Evolutionary conservation across 2,797 vertebrate species (phyloP).

Genomic region (Sorex maritimensis): DNA sequence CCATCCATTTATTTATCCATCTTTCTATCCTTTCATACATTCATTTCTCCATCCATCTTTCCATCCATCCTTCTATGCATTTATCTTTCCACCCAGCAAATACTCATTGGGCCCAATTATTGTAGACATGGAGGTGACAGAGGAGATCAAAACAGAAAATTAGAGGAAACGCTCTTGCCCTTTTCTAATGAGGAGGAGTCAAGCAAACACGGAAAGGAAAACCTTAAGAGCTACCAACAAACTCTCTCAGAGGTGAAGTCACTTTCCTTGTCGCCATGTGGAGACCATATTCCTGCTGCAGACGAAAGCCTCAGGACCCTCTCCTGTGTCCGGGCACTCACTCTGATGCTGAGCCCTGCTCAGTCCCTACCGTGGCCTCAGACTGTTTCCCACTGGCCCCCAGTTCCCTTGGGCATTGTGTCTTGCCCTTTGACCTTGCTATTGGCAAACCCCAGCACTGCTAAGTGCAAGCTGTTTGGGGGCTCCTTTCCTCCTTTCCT

Average conservation of each 20-base stretch:
- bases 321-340: neutral
- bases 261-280: neutral
- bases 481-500: neutral
- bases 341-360: too few species aligned
- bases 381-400: constrained; percentile 7
- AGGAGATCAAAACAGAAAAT: neutral
- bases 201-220: neutral
- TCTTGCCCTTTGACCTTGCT: constrained; percentile 51
- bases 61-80: neutral
- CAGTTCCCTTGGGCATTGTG: neutral
- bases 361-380: constrained; percentile 24
- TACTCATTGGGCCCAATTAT: neutral
- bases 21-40: too few species aligned
- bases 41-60: neutral
- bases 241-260: neutral
- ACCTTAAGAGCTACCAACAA: neutral
- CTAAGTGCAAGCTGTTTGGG: neutral
- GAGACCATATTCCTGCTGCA: neutral
- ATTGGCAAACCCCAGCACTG: neutral
- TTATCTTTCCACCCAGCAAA: neutral
- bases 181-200: constrained; percentile 14
- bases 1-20: too few species aligned
- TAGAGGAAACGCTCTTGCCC: neutral
- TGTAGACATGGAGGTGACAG: neutral
- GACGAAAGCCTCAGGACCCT: neutral